These are phyloP conservation scores for Xyliphius kryptos DNA, from an alignment of 2,113 vertebrate species.

Conservation along the genomic window DNA sequence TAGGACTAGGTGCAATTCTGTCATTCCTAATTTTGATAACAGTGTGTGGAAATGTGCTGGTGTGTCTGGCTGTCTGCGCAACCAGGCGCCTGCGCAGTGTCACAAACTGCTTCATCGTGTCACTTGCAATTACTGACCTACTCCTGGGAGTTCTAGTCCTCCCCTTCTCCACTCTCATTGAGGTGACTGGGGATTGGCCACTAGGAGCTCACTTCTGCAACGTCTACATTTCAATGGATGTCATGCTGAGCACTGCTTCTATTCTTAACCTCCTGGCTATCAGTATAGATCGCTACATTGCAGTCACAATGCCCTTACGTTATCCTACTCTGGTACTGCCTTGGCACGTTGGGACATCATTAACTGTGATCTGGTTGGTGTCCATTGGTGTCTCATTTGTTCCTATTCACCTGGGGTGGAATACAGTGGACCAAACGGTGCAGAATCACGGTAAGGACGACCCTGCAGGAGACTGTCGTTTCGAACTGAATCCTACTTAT, in stretches of 20 bases:
- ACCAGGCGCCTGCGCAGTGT: constrained; percentile 80
- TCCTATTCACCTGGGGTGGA: constrained; percentile 93
- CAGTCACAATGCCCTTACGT: constrained; percentile 80
- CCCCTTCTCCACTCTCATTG: constrained; percentile 81
- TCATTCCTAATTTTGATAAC: constrained; percentile 73
- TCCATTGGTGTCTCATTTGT: constrained; percentile 88
- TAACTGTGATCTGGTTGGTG: constrained; percentile 77
- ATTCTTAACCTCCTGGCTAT: constrained; percentile 93
- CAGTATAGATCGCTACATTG: constrained; percentile 89
- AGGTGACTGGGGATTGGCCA: constrained; percentile 70
- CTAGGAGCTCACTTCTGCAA: constrained; percentile 78
- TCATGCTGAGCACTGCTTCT: constrained; percentile 95
- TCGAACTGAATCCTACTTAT: constrained; percentile 78
- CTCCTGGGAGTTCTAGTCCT: constrained; percentile 85
- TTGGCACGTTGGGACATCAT: constrained; percentile 63
- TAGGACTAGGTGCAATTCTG: constrained; percentile 64
- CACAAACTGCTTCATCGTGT: constrained; percentile 92
- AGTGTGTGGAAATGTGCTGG: constrained; percentile 80
- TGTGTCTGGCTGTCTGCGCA: constrained; percentile 85
- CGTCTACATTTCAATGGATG: constrained; percentile 86
- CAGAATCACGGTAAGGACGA: constrained; percentile 57
- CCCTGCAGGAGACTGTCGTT: constrained; percentile 59
- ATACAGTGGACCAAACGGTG: constrained; percentile 69
- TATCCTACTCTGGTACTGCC: constrained; percentile 77
- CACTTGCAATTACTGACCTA: constrained; percentile 84